These are phyloP conservation scores for Ptychochromis oligacanthus DNA, from an alignment of 2,113 vertebrate genomes.

Conservation along the genomic window DNA sequence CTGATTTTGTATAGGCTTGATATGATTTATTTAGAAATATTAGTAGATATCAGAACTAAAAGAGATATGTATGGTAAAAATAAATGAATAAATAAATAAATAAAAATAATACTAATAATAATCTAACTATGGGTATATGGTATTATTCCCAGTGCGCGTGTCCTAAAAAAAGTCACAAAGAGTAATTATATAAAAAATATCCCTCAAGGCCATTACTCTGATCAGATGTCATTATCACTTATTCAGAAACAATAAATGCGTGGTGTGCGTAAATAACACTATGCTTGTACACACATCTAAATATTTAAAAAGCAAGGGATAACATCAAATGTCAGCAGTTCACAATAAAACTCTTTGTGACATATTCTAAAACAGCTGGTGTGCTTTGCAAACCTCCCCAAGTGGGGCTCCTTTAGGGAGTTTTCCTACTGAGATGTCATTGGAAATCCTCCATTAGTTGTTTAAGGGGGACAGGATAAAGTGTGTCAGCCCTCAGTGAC, in stretches of 20 bases:
- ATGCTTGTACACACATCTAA: neutral
- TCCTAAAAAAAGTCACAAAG: neutral
- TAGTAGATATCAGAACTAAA: neutral
- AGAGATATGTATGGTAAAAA: no score
- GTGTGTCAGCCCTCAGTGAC: neutral
- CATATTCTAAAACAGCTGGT: neutral
- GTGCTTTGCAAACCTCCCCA: neutral
- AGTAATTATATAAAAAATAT: neutral
- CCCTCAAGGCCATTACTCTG: no score
- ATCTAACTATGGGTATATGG: neutral
- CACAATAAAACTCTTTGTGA: neutral
- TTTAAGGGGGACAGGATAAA: neutral
- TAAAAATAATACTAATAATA: neutral
- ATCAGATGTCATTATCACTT: no score
- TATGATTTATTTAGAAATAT: neutral
- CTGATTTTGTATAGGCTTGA: conserved; percentile 4
- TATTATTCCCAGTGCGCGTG: neutral
- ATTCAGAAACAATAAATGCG: no score
- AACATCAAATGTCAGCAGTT: neutral
- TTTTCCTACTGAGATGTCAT: conserved; percentile 1
- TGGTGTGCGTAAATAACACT: no score
- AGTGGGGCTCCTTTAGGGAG: neutral
- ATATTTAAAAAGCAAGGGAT: neutral
- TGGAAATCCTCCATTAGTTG: neutral
- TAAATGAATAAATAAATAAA: no score